A percentile compares a stretch with the other conserved stretches of the same genome.
These are phyloP conservation scores for Siderastrea siderea DNA, from an alignment of 92 coral and sea anemone species.

Conservation along the genomic window DNA sequence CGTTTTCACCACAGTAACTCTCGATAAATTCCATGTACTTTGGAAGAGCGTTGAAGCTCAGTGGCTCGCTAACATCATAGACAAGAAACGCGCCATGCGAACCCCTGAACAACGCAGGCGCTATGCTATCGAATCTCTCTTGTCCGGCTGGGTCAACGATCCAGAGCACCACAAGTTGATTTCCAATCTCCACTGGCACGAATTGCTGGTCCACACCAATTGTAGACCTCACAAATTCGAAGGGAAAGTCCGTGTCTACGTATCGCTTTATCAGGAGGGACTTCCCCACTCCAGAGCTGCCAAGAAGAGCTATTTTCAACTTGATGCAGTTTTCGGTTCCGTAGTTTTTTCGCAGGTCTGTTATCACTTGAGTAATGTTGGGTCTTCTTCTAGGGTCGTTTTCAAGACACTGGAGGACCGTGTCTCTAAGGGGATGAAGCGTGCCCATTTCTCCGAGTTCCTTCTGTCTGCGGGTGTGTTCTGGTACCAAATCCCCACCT, in stretches of 20 bases:
- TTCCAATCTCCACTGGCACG: conserved; percentile 47
- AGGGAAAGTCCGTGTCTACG: conserved; percentile 32
- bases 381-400: conserved; percentile 56
- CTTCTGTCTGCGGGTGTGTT: conserved; percentile 53
- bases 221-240: conserved; percentile 21
- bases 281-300: conserved; percentile 67
- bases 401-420: conserved; percentile 72
- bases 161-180: conserved; percentile 51
- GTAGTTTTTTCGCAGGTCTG: conserved; percentile 32
- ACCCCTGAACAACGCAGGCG: conserved; percentile 63
- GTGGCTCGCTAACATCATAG: conserved; percentile 55
- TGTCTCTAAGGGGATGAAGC: conserved; percentile 62
- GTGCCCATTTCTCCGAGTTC: conserved; percentile 64
- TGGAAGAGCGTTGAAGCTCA: conserved; percentile 39
- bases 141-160: conserved; percentile 67
- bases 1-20: conserved; percentile 51
- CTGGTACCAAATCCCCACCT: conserved; percentile 48
- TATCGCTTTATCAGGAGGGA: conserved; percentile 45
- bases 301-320: conserved; percentile 60
- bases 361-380: conserved; percentile 7
- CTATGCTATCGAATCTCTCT: conserved; percentile 66
- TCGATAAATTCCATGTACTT: conserved; percentile 33
- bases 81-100: conserved; percentile 72
- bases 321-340: conserved; percentile 35
- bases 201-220: conserved; percentile 40